Percentiles rank a stretch among this genome's conserved stretches.
Conservation (phyloP, 2,113 vertebrate species). For the Raja brachyura region DNA sequence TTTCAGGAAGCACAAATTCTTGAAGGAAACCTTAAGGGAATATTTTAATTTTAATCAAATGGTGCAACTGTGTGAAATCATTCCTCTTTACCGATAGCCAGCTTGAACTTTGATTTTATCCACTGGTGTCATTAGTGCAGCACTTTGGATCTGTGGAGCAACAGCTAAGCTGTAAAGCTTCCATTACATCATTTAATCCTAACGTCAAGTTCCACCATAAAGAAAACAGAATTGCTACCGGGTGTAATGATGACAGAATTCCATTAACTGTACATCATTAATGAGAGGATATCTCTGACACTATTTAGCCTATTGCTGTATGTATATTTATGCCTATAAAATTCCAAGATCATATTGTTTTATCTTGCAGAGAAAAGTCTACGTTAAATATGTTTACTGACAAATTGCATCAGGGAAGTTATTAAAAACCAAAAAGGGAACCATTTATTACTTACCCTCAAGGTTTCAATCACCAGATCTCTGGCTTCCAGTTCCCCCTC, state of each 20-base stretch:
- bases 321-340: not conserved
- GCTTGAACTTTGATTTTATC: not conserved
- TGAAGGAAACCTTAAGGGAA: no score
- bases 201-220: not conserved
- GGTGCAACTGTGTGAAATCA: not conserved
- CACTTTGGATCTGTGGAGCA: not conserved
- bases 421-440: not conserved
- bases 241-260: not conserved
- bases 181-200: not conserved
- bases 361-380: not conserved
- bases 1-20: no score
- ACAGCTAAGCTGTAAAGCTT: not conserved
- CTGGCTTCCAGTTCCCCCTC: constrained; percentile 94
- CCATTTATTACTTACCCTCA: constrained; percentile 70
- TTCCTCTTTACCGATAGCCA: not conserved
- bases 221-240: not conserved
- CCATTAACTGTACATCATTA: not conserved
- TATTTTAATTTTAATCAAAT: not conserved
- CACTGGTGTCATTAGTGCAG: not conserved
- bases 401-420: not conserved
- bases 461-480: constrained; percentile 92
- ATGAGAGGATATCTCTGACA: not conserved
- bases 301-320: no score
- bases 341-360: no score
- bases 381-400: not conserved